Percentiles rank a stretch among this genome's conserved stretches.
phyloP scores from a whole-genome alignment of 2,113 vertebrate genomes.

The Sarotherodon lohbergeri region DNA sequence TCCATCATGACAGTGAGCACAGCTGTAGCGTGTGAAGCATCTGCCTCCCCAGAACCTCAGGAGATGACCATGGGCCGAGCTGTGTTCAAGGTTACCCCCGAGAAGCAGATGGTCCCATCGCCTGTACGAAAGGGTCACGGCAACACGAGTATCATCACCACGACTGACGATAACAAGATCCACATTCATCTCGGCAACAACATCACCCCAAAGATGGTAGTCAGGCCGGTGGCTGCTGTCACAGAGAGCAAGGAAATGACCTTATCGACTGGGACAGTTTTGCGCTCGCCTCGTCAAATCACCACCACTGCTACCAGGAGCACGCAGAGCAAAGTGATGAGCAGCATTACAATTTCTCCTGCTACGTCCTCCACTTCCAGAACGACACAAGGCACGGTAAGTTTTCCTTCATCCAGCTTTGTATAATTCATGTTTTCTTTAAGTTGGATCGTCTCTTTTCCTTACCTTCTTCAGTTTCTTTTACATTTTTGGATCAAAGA shows the following conservation, averaged over 20 bases:
- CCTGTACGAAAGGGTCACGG: constrained; percentile 82
- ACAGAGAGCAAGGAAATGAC: constrained; percentile 82
- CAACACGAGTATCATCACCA: constrained; percentile 85
- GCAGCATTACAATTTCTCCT: constrained; percentile 91
- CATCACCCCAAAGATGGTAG: constrained; percentile 77
- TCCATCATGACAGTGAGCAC: constrained; percentile 88
- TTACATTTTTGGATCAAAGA: neutral
- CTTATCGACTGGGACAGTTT: constrained; percentile 83
- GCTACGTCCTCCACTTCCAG: constrained; percentile 80
- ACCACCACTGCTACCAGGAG: constrained; percentile 70
- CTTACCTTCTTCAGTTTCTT: neutral
- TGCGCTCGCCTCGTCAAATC: constrained; percentile 86
- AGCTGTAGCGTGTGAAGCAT: constrained; percentile 73
- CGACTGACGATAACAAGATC: constrained; percentile 94
- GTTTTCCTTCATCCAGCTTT: constrained; percentile 10
- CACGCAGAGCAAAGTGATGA: constrained; percentile 84
- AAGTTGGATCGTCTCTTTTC: neutral
- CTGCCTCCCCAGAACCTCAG: constrained; percentile 78
- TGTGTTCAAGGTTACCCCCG: constrained; percentile 92
- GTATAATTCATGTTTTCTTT: neutral
- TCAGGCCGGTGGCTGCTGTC: constrained; percentile 73
- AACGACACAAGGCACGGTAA: constrained; percentile 83
- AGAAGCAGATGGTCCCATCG: constrained; percentile 87
- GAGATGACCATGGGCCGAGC: constrained; percentile 90
- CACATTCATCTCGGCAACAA: constrained; percentile 88